Evolutionary conservation across 2,797 vertebrate genomes (phyloP).

Genomic region (Oreortyx pictus): DNA sequence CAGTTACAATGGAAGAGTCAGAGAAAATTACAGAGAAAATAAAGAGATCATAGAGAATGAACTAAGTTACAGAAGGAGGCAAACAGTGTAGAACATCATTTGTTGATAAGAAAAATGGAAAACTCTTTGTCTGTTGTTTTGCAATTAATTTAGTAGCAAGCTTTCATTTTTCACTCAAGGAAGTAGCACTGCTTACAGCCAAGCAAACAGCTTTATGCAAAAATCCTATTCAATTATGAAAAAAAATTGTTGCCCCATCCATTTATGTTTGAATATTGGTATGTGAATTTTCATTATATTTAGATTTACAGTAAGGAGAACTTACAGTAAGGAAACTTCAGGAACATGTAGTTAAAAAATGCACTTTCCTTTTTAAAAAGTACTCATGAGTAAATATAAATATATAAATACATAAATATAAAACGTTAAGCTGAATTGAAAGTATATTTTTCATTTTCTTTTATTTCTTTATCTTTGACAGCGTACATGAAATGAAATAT

Average conservation of each 20-base stretch:
- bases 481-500: background rate
- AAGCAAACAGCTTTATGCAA: background rate
- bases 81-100: background rate
- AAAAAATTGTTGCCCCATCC: background rate
- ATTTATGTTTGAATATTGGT: background rate
- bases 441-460: background rate
- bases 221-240: background rate
- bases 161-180: background rate
- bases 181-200: background rate
- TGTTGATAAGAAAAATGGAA: background rate
- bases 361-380: background rate
- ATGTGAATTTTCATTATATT: background rate
- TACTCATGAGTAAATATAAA: accelerated
- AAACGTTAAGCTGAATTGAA: background rate
- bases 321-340: background rate
- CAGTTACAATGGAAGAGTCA: background rate
- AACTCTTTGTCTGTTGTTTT: background rate
- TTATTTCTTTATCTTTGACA: background rate
- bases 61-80: background rate
- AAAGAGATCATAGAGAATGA: background rate
- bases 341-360: background rate
- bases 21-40: slow-evolving; percentile 10
- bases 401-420: background rate
- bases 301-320: background rate
- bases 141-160: background rate